Evolutionary conservation across 1,140 invertebrate species (phyloP), one percentile per base, ranked within the genome.

Genomic region (Bombus soroeensis): DNA sequence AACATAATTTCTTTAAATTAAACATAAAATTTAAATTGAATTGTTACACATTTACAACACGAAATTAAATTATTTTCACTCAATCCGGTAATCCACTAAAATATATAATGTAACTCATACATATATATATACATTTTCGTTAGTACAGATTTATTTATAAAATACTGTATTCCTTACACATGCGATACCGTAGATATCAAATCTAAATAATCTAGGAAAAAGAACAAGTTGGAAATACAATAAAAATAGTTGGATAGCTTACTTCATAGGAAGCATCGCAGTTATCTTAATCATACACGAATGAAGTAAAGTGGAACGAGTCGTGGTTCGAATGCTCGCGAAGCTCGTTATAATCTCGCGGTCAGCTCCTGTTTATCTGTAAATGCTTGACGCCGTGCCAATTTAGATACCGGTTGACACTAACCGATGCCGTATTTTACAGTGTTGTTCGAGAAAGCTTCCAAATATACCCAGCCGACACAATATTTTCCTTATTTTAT

Each of bases 341-440:
- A 39, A 59, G 37, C 47, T 53, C 53, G 79, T 72, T 81, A 62
- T 81, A 73, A 81, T 81, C 79, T 81, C 79, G 79, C 47, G 47
- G 68, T 5, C 37, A 73, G 79, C 12, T 73, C 25, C 57, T 34
- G 68, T 72, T 81, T 81, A 81, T 73, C 70, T 62, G 47, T 73
- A 81, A 81, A n/a, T 62, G 53, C 53, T 43, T 81, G 68, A 71
- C 66, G 53, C 47, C 34, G 53, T 73, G 53, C 70, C 79, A 81
- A 73, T 73, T 81, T 81, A 81, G 37, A 73, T 81, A 73, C 53
- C 68, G 70, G 37, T 39, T 62, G 53, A 73, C 47, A 62, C 68
- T 62, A 62, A 73, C 72, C 47, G 70, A 62, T 73, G 32, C 37
- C 10, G 70, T 81, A 59, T 34, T 32, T 73, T 81, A 43, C 10